Evolutionary conservation across 2,888 invertebrate genomes (phyloP).

Genomic region (Cylindroiulus punctatus): DNA sequence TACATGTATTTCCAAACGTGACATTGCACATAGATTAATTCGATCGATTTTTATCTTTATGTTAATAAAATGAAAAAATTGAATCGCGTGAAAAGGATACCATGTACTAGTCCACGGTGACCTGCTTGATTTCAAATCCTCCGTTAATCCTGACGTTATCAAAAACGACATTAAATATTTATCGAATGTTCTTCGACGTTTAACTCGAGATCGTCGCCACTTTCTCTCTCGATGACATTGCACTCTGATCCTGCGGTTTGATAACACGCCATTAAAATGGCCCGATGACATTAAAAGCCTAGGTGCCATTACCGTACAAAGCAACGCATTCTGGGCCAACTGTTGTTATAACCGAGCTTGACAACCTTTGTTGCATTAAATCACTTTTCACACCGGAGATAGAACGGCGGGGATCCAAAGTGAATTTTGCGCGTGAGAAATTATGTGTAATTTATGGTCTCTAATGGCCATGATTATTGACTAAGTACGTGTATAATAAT

Average conservation of each 20-base stretch:
- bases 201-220: background rate
- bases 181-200: constrained; percentile 24
- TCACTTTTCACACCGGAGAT: background rate
- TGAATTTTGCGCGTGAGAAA: background rate
- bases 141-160: background rate
- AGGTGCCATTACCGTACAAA: constrained; percentile 17
- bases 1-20: too few species aligned
- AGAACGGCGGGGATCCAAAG: background rate
- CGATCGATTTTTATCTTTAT: too few species aligned
- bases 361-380: constrained; percentile 40
- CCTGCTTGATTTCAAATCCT: background rate
- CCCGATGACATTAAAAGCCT: background rate
- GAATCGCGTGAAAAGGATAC: background rate
- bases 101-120: background rate
- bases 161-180: background rate
- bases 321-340: constrained; percentile 7
- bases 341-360: background rate
- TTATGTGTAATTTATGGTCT: background rate
- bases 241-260: constrained; percentile 27
- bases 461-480: background rate
- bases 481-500: background rate
- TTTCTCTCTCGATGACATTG: constrained; percentile 4
- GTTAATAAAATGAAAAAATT: background rate
- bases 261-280: constrained; percentile 38
- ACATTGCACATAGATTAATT: too few species aligned